Conservation (phyloP, 2,113 vertebrate species). For the Neoarius graeffei region DNA sequence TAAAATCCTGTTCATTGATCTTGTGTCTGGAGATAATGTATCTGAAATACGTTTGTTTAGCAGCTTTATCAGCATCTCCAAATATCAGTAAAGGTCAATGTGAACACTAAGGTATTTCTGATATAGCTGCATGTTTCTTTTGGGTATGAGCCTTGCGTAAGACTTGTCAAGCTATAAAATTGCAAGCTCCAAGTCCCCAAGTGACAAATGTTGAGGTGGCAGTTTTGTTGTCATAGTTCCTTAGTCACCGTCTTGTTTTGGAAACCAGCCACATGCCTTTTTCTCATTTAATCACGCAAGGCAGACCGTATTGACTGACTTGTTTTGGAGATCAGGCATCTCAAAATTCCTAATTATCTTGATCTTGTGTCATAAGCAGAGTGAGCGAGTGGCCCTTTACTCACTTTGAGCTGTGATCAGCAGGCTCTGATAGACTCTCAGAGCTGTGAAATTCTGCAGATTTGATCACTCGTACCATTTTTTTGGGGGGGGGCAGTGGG, state of each 20-base stretch:
- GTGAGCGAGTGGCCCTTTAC: not conserved
- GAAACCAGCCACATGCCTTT: not conserved
- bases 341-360: not conserved
- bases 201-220: not conserved
- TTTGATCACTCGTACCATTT: too few species aligned
- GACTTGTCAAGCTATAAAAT: not conserved
- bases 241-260: conserved; percentile 2
- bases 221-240: not conserved
- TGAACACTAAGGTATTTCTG: not conserved
- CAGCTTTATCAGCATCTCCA: not conserved
- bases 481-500: too few species aligned
- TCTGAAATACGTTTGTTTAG: not conserved
- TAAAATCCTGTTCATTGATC: not conserved
- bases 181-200: too few species aligned
- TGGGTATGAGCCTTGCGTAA: not conserved
- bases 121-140: not conserved
- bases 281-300: not conserved
- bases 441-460: too few species aligned
- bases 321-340: not conserved
- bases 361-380: too few species aligned
- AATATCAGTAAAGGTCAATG: not conserved
- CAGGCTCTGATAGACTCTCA: not conserved
- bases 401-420: not conserved
- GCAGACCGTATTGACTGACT: not conserved
- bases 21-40: not conserved